phyloP scores from a whole-genome alignment of 2,888 invertebrate genomes.

The Chrysolina oricalcia region DNA sequence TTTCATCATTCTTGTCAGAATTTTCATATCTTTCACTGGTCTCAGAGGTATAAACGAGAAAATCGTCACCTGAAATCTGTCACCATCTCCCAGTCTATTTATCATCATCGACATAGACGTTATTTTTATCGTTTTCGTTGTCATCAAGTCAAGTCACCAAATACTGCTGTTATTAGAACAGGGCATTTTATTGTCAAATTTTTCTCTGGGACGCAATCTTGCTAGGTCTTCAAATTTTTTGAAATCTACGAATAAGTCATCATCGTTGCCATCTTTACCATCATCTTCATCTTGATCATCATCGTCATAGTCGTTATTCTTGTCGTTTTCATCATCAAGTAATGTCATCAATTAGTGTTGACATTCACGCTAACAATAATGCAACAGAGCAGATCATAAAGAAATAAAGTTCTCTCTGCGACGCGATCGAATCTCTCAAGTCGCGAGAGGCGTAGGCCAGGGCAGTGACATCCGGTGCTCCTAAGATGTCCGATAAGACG shows the following conservation, averaged over 20 bases:
- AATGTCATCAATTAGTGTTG: neutral
- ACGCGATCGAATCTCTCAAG: conserved; percentile 23
- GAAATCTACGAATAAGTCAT: neutral
- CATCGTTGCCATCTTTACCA: neutral
- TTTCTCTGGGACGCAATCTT: no score
- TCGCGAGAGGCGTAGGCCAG: conserved; percentile 34
- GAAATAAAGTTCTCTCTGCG: conserved; percentile 22
- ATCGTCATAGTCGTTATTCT: no score
- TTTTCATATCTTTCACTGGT: no score
- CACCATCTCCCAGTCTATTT: no score
- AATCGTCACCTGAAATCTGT: no score
- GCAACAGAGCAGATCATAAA: neutral
- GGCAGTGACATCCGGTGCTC: conserved; percentile 32
- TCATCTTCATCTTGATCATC: no score
- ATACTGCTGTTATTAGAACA: neutral
- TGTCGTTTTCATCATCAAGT: neutral
- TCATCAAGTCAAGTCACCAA: neutral
- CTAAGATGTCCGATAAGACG: conserved; percentile 29
- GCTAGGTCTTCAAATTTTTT: no score
- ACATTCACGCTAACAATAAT: neutral
- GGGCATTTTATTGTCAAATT: no score
- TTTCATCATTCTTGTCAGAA: no score
- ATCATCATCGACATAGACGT: neutral
- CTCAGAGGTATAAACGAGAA: no score
- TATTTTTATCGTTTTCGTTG: neutral